These are phyloP conservation scores for Syngnathus floridae DNA, from an alignment of 2,113 vertebrate species.

Conservation along the genomic window DNA sequence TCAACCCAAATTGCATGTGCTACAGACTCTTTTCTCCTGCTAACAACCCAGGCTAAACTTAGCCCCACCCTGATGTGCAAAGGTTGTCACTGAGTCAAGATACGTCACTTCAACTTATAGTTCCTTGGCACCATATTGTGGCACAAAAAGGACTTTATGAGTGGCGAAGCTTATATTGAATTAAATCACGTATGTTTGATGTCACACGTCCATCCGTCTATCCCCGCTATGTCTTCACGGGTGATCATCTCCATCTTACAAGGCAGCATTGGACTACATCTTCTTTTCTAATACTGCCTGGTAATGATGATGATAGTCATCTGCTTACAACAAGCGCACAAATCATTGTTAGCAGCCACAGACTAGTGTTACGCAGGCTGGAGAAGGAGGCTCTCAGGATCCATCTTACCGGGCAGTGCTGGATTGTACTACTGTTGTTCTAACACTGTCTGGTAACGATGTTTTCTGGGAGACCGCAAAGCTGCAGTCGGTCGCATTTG, in stretches of 20 bases:
- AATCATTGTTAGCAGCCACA: not conserved
- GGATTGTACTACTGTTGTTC: constrained; percentile 85
- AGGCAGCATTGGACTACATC: constrained; percentile 98
- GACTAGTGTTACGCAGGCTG: not conserved
- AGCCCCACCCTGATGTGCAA: not conserved
- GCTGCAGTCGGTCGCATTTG: not conserved
- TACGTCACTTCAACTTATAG: not conserved
- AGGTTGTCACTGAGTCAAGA: not conserved
- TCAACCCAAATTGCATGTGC: not conserved
- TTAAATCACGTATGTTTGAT: no score
- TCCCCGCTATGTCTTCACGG: constrained; percentile 42
- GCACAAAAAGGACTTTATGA: not conserved
- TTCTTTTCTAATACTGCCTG: constrained; percentile 99
- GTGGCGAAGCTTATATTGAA: not conserved
- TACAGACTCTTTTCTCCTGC: no score
- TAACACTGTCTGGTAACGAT: constrained; percentile 99
- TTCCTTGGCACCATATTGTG: not conserved
- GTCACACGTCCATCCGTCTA: not conserved
- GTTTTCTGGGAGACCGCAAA: constrained; percentile 81
- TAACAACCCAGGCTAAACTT: not conserved
- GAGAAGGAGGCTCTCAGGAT: constrained; percentile 78
- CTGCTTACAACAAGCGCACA: constrained; percentile 46
- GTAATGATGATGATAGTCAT: constrained; percentile 97
- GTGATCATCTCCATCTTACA: constrained; percentile 92
- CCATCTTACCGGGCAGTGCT: constrained; percentile 99